Base-by-base conservation (phyloP, 1,140 invertebrate genomes). In the Hormaphis cornu region DNA sequence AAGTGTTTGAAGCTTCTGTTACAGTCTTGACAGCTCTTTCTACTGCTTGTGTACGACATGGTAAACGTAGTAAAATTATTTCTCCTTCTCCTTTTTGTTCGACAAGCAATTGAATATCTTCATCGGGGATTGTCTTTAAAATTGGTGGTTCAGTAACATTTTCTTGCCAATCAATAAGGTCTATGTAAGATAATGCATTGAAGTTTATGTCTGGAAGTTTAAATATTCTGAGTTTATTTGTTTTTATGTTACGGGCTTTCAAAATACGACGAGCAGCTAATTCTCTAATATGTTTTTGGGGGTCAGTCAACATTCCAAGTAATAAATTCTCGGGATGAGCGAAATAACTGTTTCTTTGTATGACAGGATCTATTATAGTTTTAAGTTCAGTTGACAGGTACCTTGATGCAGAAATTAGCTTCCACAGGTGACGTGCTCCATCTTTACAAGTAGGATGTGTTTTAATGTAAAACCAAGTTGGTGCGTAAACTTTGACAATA, bases 311-410 rank as follows among this genome's bases (percentile, higher is more conserved):
- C 75, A 78, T 77, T 26, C 73, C 69, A 35, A 79, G 59, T 63
- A 78, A 66, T 42, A 78, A 8, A 70, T 78, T 79, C 73, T 77
- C 77, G 1, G 73, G 69, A 73, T 77, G 76, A n/a, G 70, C 72
- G 35, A 75, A 74, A 46, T 72, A 75, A 22, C 50, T 69, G 48
- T 76, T 76, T 42, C 72, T 20, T 71, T 73, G 44, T 28, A 74
- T 72, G 10, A 76, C 72, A 18, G 72, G 46, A 70, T 76, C 61
- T 20, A 75, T 71, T 22, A 76, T 30, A 7, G 12, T 10, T 2
- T 22, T 35, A 20, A 12, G 30, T 63, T 5, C n/a, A n/a, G n/a
- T n/a, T n/a, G n/a, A n/a, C n/a, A n/a, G n/a, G n/a, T n/a, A n/a
- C n/a, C n/a, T 40, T 9, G 30, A 54, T n/a, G 52, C 14, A 54